Percentiles rank a stretch among this genome's conserved stretches.
phyloP scores from a whole-genome alignment of 2,888 invertebrate genomes.

The Caradrina kadenii region DNA sequence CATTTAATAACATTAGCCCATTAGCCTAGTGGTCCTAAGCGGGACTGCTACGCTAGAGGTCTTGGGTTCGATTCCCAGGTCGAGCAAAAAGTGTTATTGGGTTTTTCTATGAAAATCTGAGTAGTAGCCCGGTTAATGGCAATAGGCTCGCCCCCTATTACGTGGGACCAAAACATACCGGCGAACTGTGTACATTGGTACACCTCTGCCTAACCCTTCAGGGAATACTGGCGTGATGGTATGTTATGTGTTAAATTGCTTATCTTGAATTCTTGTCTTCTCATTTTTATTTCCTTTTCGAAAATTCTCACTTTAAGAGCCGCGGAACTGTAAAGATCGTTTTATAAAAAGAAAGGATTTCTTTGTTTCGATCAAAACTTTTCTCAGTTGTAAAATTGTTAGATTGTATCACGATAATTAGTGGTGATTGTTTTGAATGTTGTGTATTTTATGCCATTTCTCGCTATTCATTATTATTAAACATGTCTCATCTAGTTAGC shows the following conservation, averaged over 20 bases:
- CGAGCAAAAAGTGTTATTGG: too few relatives aligned
- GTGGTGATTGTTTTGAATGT: constrained; percentile 10
- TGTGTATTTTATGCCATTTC: constrained; percentile 9
- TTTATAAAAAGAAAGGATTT: constrained; percentile 9
- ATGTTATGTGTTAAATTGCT: constrained; percentile 29
- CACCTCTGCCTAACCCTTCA: too few relatives aligned
- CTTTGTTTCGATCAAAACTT: neutral
- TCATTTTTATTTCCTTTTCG: constrained; percentile 21
- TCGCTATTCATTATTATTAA: neutral
- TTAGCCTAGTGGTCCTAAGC: too few relatives aligned
- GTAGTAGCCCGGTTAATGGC: too few relatives aligned
- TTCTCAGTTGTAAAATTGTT: constrained; percentile 22
- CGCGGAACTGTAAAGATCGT: constrained; percentile 19
- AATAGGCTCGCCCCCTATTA: too few relatives aligned
- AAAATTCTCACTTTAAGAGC: constrained; percentile 14
- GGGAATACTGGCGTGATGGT: too few relatives aligned
- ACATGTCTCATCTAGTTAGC: neutral
- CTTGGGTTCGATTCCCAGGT: too few relatives aligned
- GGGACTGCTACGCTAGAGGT: too few relatives aligned
- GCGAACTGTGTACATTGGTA: too few relatives aligned
- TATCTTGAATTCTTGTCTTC: constrained; percentile 39
- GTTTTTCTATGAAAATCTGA: too few relatives aligned
- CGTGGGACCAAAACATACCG: too few relatives aligned
- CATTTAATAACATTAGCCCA: too few relatives aligned
- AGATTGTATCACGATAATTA: constrained; percentile 27